Evolutionary conservation across 2,797 vertebrate species (phyloP).

Genomic region (Halcyon badia): DNA sequence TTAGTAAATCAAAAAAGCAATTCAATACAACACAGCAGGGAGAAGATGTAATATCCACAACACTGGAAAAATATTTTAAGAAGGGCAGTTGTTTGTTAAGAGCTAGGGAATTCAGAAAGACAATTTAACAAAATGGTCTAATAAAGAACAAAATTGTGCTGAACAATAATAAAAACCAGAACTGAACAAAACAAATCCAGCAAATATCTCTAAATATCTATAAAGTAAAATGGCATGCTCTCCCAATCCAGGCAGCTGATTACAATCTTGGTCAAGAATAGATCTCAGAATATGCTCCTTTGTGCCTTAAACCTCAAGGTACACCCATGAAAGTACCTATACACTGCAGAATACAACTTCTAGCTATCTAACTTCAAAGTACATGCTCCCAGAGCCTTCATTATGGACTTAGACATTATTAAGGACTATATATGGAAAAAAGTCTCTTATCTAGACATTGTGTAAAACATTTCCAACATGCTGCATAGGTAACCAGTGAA

Average conservation of each 20-base stretch:
- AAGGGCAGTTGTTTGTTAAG: conserved; percentile 19
- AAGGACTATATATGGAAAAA: not conserved
- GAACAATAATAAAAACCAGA: conserved; percentile 13
- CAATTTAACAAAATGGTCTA: conserved; percentile 30
- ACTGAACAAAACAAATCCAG: not conserved
- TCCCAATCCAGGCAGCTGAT: not conserved
- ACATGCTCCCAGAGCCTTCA: not conserved
- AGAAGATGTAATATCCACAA: conserved; percentile 27
- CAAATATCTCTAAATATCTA: not conserved
- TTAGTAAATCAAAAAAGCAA: conserved; percentile 61
- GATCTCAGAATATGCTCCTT: not conserved
- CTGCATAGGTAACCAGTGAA: not conserved
- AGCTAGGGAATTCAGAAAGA: conserved; percentile 17
- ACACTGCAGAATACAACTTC: not conserved
- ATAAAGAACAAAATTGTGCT: conserved; percentile 38
- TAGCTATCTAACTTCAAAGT: not conserved
- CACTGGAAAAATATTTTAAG: conserved; percentile 40
- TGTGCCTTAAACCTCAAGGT: not conserved
- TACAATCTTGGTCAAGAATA: not conserved
- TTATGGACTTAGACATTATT: not conserved
- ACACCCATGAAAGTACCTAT: not conserved
- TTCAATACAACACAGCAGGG: conserved; percentile 41
- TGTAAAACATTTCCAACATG: not conserved
- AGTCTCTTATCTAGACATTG: not conserved
- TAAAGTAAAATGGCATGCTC: not conserved